A percentile compares a stretch with the other conserved stretches of the same genome.
Evolutionary conservation across 2,888 invertebrate genomes (phyloP).

Genomic region (Flexamia atlantica): DNA sequence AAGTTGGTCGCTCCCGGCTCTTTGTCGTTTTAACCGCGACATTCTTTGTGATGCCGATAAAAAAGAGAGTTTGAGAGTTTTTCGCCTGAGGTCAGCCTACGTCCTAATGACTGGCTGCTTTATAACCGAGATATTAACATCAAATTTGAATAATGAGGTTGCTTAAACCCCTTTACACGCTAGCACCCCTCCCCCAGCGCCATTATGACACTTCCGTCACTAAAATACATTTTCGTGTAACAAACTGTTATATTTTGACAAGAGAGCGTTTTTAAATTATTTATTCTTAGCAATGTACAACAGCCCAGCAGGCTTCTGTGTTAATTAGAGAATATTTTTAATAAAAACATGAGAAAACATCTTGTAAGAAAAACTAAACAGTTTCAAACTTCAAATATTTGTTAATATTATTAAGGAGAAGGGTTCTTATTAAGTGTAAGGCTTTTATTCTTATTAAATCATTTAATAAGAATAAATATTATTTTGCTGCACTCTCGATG

Average conservation of each 20-base stretch:
- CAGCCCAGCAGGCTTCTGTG: too few species aligned
- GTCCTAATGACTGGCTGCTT: constrained; percentile 28
- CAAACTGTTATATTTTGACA: neutral
- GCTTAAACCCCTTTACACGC: constrained; percentile 43
- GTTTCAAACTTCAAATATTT: too few species aligned
- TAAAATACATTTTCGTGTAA: constrained; percentile 30
- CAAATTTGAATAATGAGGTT: constrained; percentile 56
- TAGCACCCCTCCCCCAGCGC: neutral
- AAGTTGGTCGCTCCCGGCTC: constrained; percentile 15
- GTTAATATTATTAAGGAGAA: too few species aligned
- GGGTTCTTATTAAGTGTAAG: too few species aligned
- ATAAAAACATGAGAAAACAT: too few species aligned
- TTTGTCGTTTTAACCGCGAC: constrained; percentile 21
- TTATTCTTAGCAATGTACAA: too few species aligned
- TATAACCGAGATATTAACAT: constrained; percentile 43
- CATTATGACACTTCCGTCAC: constrained; percentile 19
- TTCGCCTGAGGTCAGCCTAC: neutral
- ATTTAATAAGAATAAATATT: too few species aligned
- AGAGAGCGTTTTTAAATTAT: too few species aligned
- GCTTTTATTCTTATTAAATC: too few species aligned
- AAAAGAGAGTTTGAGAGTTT: constrained; percentile 17
- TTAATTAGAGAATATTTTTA: too few species aligned
- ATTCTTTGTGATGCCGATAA: constrained; percentile 7
- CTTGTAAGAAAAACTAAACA: too few species aligned
- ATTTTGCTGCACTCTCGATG: too few species aligned